Evolutionary conservation across 2,888 invertebrate species (phyloP), one percentile per base, ranked within the genome.

Genomic region (Sphaerophoria rueppellii): DNA sequence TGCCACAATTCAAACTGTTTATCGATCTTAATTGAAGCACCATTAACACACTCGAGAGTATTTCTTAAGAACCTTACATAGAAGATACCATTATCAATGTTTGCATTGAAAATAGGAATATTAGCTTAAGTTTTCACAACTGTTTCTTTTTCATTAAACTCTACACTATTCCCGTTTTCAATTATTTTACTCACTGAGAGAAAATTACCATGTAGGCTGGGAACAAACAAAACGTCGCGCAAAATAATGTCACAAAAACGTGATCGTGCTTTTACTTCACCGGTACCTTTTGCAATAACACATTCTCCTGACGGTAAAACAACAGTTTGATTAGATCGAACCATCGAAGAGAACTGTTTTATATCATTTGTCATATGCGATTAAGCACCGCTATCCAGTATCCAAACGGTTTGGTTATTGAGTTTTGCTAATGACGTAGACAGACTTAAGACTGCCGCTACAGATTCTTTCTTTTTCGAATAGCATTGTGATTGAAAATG

Each of bases 1-100:
- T 80, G 80, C 76, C 76, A 80, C 16, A 85, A 16, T 6, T 57
- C 35, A n/a, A 35, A 11, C 35, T 57, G 57, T 37, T 57, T 57
- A 2, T 14, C 34, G 35, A 11, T 7, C 57, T 34, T 57, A 4
- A 4, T 35, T 35, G 40, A n/a, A 2, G n/a, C 4, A 58, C 6
- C 40, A 34, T 16, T 58, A 4, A 58, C 16, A 16, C 37, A 16
- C n/a, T 58, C 37, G 16, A 12, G 11, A n/a, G 5, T 12, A 55
- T 55, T 34, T 55, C 34, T 55, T 34, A 34, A 55, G 5, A 55
- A 16, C 3, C 3, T 34, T 5, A 55, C 55, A 12, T 34, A 55
- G 32, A 55, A 55, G 4, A 32, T 55, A 55, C 55, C 55, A 35
- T 35, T 55, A 0, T 55, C 35, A n/a, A 55, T 35, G 11, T 55